Conservation (phyloP, 2,888 invertebrate species). For the Endotricha flammealis region DNA sequence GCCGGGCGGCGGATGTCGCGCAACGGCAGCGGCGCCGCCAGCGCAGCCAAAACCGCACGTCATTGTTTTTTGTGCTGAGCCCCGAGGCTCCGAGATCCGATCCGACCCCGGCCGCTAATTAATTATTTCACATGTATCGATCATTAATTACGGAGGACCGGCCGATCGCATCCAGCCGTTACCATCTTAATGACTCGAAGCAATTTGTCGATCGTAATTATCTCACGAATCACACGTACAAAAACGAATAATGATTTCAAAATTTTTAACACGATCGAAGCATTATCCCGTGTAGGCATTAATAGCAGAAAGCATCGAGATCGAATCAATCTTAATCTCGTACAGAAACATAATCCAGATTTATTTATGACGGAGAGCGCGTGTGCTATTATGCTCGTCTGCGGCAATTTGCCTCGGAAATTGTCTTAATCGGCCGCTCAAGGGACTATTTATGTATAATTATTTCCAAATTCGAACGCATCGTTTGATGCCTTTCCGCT, state of each 20-base stretch:
- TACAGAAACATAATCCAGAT: slow-evolving; percentile 78
- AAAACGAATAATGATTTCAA: slow-evolving; percentile 68
- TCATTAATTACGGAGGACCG: slow-evolving; percentile 70
- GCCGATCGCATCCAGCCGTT: slow-evolving; percentile 60
- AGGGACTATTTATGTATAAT: slow-evolving; percentile 79
- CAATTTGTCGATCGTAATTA: slow-evolving; percentile 76
- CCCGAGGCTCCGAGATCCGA: slow-evolving; percentile 60
- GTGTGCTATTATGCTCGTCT: slow-evolving; percentile 78
- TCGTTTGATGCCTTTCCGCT: slow-evolving; percentile 78
- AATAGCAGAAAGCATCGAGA: slow-evolving; percentile 74
- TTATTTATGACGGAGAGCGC: slow-evolving; percentile 74
- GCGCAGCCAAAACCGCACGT: slow-evolving; percentile 71
- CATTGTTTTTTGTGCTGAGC: slow-evolving; percentile 74
- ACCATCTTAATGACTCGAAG: slow-evolving; percentile 68
- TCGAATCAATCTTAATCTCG: slow-evolving; percentile 78
- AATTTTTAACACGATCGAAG: slow-evolving; percentile 67
- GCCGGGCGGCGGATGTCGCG: slow-evolving; percentile 62
- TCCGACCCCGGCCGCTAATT: slow-evolving; percentile 65
- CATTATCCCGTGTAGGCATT: slow-evolving; percentile 66
- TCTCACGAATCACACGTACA: slow-evolving; percentile 64
- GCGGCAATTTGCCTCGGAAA: slow-evolving; percentile 78
- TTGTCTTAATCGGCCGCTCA: slow-evolving; percentile 79
- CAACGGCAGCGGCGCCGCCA: slow-evolving; percentile 64
- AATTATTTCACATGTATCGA: slow-evolving; percentile 78
- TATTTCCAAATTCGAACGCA: slow-evolving; percentile 78